A percentile compares a stretch with the other conserved stretches of the same genome.
Evolutionary conservation across 2,797 vertebrate genomes (phyloP).

Genomic region (Potorous gilbertii): DNA sequence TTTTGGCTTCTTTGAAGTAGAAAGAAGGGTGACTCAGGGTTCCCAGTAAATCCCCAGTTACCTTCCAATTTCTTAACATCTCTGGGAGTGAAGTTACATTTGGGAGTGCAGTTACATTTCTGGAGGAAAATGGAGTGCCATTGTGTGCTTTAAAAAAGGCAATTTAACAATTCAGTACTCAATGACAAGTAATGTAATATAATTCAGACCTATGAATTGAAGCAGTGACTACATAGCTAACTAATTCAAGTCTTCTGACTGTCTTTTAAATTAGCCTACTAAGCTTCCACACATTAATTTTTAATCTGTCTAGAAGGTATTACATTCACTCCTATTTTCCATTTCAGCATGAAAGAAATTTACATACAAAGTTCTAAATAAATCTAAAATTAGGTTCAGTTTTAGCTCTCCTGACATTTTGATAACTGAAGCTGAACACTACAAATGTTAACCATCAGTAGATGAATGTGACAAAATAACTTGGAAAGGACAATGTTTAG

Average conservation of each 20-base stretch:
- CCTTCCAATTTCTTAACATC: conserved; percentile 57
- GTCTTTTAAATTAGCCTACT: conserved; percentile 58
- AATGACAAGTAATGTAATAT: conserved; percentile 47
- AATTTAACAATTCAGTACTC: conserved; percentile 44
- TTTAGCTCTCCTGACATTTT: conserved; percentile 41
- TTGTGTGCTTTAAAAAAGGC: not conserved
- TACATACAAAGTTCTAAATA: conserved; percentile 55
- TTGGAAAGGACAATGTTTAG: conserved; percentile 30
- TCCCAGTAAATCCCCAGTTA: conserved; percentile 62
- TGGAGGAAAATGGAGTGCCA: conserved; percentile 31
- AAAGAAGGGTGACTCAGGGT: conserved; percentile 39
- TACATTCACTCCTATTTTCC: conserved; percentile 54
- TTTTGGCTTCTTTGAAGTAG: conserved; percentile 28
- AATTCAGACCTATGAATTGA: not conserved
- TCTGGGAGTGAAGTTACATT: not conserved
- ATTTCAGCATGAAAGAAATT: conserved; percentile 63
- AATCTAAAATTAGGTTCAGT: conserved; percentile 53
- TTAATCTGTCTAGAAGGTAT: conserved; percentile 58
- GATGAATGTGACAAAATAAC: conserved; percentile 11
- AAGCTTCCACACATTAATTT: conserved; percentile 54
- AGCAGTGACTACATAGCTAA: conserved; percentile 22
- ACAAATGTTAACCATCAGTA: not conserved
- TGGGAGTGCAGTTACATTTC: not conserved
- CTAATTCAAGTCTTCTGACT: conserved; percentile 41
- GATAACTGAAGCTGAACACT: conserved; percentile 31